phyloP scores from a whole-genome alignment of 2,797 vertebrate species.

The Chrysocyon brachyurus region DNA sequence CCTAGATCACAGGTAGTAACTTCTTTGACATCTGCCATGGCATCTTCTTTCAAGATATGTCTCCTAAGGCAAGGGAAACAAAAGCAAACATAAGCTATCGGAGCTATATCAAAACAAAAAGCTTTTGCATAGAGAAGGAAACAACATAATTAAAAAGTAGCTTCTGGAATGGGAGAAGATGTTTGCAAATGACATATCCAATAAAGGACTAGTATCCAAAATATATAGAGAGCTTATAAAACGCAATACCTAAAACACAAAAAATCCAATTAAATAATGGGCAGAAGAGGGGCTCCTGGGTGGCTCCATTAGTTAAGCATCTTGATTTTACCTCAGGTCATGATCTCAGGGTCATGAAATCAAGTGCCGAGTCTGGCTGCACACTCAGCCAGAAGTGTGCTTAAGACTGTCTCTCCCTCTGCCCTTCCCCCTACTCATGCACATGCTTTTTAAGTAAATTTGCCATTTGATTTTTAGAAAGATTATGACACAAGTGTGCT shows the following conservation, averaged over 20 bases:
- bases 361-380: too few relatives aligned
- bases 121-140: background rate
- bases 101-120: background rate
- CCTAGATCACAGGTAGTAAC: background rate
- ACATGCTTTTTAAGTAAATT: background rate
- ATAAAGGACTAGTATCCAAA: background rate
- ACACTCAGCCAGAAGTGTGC: too few relatives aligned
- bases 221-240: background rate
- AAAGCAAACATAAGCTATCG: background rate
- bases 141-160: background rate
- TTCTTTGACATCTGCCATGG: background rate
- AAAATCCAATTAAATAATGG: background rate
- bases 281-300: background rate
- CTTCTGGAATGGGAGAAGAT: background rate
- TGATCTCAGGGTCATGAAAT: background rate
- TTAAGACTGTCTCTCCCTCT: background rate
- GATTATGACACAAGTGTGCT: background rate
- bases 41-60: background rate
- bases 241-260: background rate
- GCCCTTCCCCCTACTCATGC: background rate
- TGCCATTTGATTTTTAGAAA: background rate
- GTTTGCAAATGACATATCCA: background rate
- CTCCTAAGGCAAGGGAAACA: background rate
- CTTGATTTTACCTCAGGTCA: background rate
- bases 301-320: background rate